Evolutionary conservation across 2,797 vertebrate species (phyloP).

Genomic region (Chloroceryle inda): DNA sequence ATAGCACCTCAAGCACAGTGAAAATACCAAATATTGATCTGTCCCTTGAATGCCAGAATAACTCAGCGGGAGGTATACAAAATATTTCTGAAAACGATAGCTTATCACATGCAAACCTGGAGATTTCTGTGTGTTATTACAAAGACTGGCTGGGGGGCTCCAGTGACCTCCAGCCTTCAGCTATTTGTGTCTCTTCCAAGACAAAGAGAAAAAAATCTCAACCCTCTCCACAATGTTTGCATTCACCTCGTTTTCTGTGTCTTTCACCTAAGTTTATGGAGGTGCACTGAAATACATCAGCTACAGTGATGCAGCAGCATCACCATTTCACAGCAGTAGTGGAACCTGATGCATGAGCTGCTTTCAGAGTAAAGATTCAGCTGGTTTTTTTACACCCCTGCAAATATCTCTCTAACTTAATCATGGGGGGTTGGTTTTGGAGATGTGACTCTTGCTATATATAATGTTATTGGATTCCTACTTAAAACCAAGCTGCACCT

Average conservation of each 20-base stretch:
- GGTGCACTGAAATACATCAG: background rate
- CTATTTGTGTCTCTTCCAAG: slow-evolving; percentile 54
- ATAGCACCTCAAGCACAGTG: background rate
- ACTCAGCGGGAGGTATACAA: slow-evolving; percentile 56
- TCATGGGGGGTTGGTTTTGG: background rate
- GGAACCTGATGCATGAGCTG: background rate
- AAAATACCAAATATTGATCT: slow-evolving; percentile 72
- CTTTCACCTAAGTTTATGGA: background rate
- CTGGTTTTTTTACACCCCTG: background rate
- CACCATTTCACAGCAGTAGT: background rate
- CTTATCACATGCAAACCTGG: slow-evolving; percentile 66
- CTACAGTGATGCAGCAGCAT: background rate
- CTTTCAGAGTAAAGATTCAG: background rate
- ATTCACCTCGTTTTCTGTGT: background rate
- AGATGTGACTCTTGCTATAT: background rate
- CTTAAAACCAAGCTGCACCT: background rate
- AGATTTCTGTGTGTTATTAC: slow-evolving; percentile 35
- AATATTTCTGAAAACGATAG: slow-evolving; percentile 56
- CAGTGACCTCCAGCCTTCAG: slow-evolving; percentile 57
- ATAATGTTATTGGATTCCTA: background rate
- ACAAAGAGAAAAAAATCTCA: slow-evolving; percentile 31
- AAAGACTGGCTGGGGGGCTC: slow-evolving; percentile 56
- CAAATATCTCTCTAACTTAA: background rate
- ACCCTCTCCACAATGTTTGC: slow-evolving; percentile 16
- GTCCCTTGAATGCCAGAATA: slow-evolving; percentile 45